Evolutionary conservation across 2,797 vertebrate genomes (phyloP).

Genomic region (Trachurus trachurus): DNA sequence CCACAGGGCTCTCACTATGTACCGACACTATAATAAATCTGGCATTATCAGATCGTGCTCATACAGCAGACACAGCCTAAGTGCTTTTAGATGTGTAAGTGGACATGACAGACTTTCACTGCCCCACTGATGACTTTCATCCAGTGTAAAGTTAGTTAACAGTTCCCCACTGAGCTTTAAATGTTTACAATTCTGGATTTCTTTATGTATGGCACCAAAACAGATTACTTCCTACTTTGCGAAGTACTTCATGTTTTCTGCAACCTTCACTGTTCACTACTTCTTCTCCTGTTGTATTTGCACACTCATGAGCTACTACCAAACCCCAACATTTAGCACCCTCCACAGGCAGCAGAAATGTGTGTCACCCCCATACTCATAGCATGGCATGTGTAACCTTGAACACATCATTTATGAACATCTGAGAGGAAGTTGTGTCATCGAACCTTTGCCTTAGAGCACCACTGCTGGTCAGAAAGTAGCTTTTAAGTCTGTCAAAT

Average conservation of each 20-base stretch:
- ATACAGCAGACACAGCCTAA: constrained; percentile 76
- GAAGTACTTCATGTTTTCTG: background rate
- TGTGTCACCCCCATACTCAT: background rate
- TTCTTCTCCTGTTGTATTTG: background rate
- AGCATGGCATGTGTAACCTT: background rate
- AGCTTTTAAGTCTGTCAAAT: constrained; percentile 34
- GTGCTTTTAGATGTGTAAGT: constrained; percentile 82
- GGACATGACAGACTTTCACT: constrained; percentile 75
- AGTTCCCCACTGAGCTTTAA: constrained; percentile 60
- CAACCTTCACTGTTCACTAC: background rate
- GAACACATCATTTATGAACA: background rate
- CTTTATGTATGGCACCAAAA: constrained; percentile 44
- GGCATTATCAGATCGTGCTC: constrained; percentile 78
- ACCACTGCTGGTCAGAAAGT: constrained; percentile 13
- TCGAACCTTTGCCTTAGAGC: constrained; percentile 17
- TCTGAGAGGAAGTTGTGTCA: background rate
- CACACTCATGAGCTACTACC: background rate
- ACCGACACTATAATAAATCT: constrained; percentile 78
- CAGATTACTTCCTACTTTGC: constrained; percentile 13
- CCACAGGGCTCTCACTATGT: constrained; percentile 67
- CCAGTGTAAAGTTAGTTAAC: constrained; percentile 72
- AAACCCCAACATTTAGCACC: background rate
- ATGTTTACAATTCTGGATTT: constrained; percentile 52
- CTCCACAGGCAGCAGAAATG: background rate
- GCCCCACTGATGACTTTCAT: constrained; percentile 71